Percentiles rank a stretch among this genome's conserved stretches.
Conservation (phyloP, 1,140 invertebrate species). For the Hylaeus anthracinus region DNA sequence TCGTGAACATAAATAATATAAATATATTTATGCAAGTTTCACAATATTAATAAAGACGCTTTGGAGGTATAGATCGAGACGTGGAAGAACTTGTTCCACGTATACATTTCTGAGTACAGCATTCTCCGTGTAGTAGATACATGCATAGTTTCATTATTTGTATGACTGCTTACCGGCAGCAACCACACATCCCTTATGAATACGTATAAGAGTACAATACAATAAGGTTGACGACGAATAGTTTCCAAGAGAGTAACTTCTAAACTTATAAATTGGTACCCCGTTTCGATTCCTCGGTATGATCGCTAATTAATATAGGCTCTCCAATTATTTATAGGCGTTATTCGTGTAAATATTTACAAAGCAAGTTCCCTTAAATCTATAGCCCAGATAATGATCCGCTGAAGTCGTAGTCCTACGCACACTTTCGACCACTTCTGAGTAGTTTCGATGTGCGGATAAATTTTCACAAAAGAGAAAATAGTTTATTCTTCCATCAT, state of each 20-base stretch:
- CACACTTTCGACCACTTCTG: conserved; percentile 11
- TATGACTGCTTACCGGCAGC: neutral
- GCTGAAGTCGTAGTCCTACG: conserved; percentile 44
- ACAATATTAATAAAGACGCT: neutral
- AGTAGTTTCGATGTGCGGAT: neutral
- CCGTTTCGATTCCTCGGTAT: conserved; percentile 16
- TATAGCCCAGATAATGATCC: conserved; percentile 53
- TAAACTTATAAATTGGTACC: conserved; percentile 27
- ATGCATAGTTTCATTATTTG: neutral
- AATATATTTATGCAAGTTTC: conserved; percentile 7
- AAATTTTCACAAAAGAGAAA: no score
- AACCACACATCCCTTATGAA: neutral
- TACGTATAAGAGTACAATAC: neutral
- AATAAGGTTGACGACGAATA: neutral
- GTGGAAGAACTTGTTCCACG: neutral
- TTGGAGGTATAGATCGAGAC: neutral
- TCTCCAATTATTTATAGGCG: neutral
- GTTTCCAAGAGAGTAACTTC: conserved; percentile 1
- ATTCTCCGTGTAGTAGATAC: neutral
- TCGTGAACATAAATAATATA: conserved; percentile 18
- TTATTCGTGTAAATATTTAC: conserved; percentile 44
- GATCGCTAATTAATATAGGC: conserved; percentile 2
- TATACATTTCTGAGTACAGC: neutral
- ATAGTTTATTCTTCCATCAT: no score
- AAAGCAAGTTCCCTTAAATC: conserved; percentile 29